Percentiles rank a stretch among this genome's conserved stretches.
Evolutionary conservation across 2,797 vertebrate genomes (phyloP).

Genomic region (Borostomias antarcticus): DNA sequence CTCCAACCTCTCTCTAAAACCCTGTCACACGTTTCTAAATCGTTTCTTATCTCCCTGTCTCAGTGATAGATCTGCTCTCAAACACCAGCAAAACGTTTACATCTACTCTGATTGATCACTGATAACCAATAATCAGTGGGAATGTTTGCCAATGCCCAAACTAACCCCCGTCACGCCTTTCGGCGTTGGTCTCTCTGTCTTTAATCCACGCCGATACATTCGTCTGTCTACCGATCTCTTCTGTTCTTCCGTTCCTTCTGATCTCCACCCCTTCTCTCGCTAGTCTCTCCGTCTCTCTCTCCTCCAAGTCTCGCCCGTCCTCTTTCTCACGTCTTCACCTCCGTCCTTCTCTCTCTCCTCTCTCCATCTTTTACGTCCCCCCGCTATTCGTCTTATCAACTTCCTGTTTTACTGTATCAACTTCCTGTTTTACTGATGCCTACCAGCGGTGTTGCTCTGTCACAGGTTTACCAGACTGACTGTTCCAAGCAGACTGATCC

Average conservation of each 20-base stretch:
- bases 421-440: background rate
- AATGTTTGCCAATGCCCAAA: background rate
- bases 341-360: background rate
- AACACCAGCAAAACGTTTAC: background rate
- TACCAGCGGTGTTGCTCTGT: background rate
- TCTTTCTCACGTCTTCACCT: no score
- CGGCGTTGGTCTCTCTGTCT: background rate
- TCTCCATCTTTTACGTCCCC: background rate
- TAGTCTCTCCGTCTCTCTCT: background rate
- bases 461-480: no score
- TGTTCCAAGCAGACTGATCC: no score
- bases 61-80: background rate
- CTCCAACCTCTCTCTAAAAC: background rate
- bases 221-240: background rate
- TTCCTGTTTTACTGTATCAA: background rate
- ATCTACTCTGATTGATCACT: background rate
- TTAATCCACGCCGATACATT: background rate
- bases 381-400: background rate
- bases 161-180: background rate
- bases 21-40: background rate
- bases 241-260: no score
- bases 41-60: background rate
- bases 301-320: no score
- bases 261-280: no score
- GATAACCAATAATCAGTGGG: background rate